Percentiles rank a stretch among this genome's conserved stretches.
Conservation (phyloP, 2,113 vertebrate species). For the Ictalurus furcatus region DNA sequence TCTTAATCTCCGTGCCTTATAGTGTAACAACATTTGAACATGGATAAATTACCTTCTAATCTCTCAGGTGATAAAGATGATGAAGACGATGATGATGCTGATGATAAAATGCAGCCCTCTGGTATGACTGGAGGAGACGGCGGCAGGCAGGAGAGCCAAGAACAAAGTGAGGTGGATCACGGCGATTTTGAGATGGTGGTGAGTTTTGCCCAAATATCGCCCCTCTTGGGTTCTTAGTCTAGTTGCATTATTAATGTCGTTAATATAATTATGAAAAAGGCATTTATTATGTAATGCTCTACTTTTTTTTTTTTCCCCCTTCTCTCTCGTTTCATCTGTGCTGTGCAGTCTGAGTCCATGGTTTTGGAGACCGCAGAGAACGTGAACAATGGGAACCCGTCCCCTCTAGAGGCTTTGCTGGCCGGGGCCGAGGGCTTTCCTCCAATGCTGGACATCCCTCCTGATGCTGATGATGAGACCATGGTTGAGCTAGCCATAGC, state of each 20-base stretch:
- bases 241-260: background rate
- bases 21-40: background rate
- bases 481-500: slow-evolving; percentile 99
- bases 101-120: slow-evolving; percentile 93
- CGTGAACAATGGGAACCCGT: slow-evolving; percentile 95
- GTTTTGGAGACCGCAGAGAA: slow-evolving; percentile 95
- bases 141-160: slow-evolving; percentile 90
- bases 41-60: background rate
- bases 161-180: slow-evolving; percentile 94
- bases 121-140: slow-evolving; percentile 85
- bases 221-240: background rate
- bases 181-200: slow-evolving; percentile 99
- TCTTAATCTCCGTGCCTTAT: background rate
- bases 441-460: slow-evolving; percentile 97
- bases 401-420: slow-evolving; percentile 92
- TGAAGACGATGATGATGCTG: slow-evolving; percentile 91
- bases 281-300: slow-evolving; percentile 51
- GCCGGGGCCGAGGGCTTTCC: slow-evolving; percentile 97
- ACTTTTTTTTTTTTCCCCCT: background rate
- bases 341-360: slow-evolving; percentile 91
- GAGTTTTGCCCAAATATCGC: slow-evolving; percentile 60
- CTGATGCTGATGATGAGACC: slow-evolving; percentile 97
- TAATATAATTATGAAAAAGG: background rate
- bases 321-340: slow-evolving; percentile 46
- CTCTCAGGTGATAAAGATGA: slow-evolving; percentile 96